Evolutionary conservation across 2,113 vertebrate species (phyloP), one percentile per base, ranked within the genome.

Genomic region (Grallaria varia): DNA sequence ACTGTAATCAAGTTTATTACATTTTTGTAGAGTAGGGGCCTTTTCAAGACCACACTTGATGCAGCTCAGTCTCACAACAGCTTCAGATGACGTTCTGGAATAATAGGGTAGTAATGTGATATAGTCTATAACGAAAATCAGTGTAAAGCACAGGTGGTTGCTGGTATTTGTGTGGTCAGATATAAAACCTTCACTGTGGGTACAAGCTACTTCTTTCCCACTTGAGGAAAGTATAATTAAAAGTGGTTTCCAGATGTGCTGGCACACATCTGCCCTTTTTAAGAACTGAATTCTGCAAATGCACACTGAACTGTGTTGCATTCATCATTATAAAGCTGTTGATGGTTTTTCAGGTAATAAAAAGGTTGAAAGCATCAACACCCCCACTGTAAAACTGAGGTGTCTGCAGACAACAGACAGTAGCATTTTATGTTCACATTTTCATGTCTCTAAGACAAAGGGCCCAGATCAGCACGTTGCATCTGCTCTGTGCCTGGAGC

Each of bases 181-280:
- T 90, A 95, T 87, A 91, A 84, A 97, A 95, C 87, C 69, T 92
- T 62, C 15, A 4, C 91, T 73, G 35, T 59, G 93, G 79, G 77
- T 92, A 90, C 52, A 94, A 88, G 81, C 68, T 88, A 93, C 75
- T 97, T 52, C 78, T 89, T 96, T 95, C 76, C 94, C 71, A 72
- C 83, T 96, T 95, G 91, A 97, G 90, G 81, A 88, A 95, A 89
- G 45, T 90, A 68, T 89, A 97, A 97, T 98, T 97, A 97, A 96
- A 97, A 97, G 89, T 82, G 73, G 84, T 96, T 98, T 97, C 96
- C 96, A 97, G 96, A 97, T 98, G 96, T 97, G 79, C 80, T 96
- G 86, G 94, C 94, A 74, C 62, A 90, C 93, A 96, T 95, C 85
- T 96, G 88, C 59, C 27, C 0, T 77, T 96, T 96, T 93, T 86